Conservation (phyloP, 2,113 vertebrate species). For the Pelmatolapia mariae region DNA sequence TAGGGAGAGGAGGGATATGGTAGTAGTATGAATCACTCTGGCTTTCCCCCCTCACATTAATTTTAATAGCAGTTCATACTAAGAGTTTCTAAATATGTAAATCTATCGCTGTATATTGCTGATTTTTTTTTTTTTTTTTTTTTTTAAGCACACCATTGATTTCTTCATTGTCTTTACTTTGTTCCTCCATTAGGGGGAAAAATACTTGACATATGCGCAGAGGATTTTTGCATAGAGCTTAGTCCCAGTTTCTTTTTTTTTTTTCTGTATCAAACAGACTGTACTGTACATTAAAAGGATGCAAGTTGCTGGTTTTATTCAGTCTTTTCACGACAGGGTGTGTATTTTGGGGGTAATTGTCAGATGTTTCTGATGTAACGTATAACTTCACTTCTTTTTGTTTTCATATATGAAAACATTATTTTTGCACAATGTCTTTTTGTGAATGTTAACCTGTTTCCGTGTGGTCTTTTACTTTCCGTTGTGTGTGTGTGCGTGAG, state of each 20-base stretch:
- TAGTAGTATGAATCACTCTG: background rate
- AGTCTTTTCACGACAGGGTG: slow-evolving; percentile 63
- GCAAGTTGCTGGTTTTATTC: slow-evolving; percentile 43
- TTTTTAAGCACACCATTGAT: slow-evolving; percentile 42
- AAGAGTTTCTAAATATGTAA: slow-evolving; percentile 60
- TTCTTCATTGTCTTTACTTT: background rate
- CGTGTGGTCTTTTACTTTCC: slow-evolving; percentile 8
- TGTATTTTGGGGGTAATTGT: slow-evolving; percentile 21
- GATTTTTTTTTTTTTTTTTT: slow-evolving; percentile 41
- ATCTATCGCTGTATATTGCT: slow-evolving; percentile 69
- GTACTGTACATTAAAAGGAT: slow-evolving; percentile 58
- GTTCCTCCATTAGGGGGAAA: background rate
- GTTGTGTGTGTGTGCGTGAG: slow-evolving; percentile 15
- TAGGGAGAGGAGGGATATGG: background rate
- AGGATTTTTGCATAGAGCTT: background rate
- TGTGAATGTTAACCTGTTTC: slow-evolving; percentile 59
- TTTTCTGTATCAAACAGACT: slow-evolving; percentile 39
- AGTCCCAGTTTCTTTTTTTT: slow-evolving; percentile 28
- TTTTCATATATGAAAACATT: slow-evolving; percentile 57
- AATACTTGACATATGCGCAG: slow-evolving; percentile 39
- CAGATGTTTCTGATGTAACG: slow-evolving; percentile 5
- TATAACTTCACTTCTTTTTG: background rate
- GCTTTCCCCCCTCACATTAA: background rate
- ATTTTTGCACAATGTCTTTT: slow-evolving; percentile 72
- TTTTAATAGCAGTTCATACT: slow-evolving; percentile 43